phyloP scores from a whole-genome alignment of 92 coral and sea anemone species.

The Zoanthus gigantus region DNA sequence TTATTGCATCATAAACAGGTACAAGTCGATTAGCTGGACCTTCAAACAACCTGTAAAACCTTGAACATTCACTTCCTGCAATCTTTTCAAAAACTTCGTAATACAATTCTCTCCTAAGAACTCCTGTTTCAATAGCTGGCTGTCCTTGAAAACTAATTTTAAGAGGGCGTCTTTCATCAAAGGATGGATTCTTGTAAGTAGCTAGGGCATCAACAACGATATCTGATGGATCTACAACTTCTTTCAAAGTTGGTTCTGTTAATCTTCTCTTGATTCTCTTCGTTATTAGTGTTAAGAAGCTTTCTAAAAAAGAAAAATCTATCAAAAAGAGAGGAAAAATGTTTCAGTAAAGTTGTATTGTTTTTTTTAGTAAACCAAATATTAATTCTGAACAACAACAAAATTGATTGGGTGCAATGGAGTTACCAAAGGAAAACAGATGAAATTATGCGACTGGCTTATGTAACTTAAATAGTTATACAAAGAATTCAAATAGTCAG shows the following conservation, averaged over 20 bases:
- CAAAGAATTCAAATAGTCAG: too few relatives aligned
- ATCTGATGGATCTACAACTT: constrained; percentile 2
- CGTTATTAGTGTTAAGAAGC: not conserved
- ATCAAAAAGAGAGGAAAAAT: not conserved
- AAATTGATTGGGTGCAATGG: too few relatives aligned
- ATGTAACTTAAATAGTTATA: too few relatives aligned
- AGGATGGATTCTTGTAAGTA: constrained; percentile 30
- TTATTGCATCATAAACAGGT: not conserved
- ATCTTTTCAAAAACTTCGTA: constrained; percentile 42
- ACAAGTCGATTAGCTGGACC: constrained; percentile 48
- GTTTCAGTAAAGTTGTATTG: not conserved
- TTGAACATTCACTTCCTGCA: constrained; percentile 3
- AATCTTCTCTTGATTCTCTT: constrained; percentile 16
- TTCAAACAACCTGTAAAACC: constrained; percentile 50
- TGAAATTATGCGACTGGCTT: too few relatives aligned
- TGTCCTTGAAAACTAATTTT: constrained; percentile 31
- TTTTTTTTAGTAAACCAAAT: not conserved
- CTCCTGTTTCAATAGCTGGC: constrained; percentile 51
- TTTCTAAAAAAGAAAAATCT: not conserved
- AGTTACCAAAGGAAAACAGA: too few relatives aligned
- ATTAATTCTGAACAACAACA: not conserved
- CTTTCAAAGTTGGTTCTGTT: constrained; percentile 17
- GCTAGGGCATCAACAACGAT: constrained; percentile 43
- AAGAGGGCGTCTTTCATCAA: constrained; percentile 43
- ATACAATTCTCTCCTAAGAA: constrained; percentile 48